These are phyloP conservation scores for Aythya baeri DNA, from an alignment of 2,113 vertebrate species.

Conservation along the genomic window DNA sequence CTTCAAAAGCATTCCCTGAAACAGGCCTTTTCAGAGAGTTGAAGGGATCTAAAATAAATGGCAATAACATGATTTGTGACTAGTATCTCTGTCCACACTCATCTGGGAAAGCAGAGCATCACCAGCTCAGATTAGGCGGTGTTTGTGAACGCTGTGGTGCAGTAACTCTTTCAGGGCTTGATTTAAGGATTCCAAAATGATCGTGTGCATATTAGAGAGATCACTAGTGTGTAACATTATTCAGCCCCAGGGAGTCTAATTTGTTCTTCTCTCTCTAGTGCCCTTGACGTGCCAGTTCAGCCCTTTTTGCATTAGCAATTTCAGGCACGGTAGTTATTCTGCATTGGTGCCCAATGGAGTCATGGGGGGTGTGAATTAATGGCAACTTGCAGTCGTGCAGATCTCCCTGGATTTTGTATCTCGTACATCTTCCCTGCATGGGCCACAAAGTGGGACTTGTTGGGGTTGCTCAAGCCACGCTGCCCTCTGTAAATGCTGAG, in stretches of 20 bases:
- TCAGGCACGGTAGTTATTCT: background rate
- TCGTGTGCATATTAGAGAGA: background rate
- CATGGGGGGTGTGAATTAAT: background rate
- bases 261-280: background rate
- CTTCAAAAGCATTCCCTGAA: background rate
- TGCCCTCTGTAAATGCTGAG: background rate
- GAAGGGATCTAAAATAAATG: background rate
- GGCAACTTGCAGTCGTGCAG: background rate
- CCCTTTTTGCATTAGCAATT: background rate
- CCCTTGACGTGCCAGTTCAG: background rate
- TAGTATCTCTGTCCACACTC: background rate
- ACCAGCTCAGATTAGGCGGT: background rate
- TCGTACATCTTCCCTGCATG: background rate
- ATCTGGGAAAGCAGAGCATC: background rate
- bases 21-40: background rate
- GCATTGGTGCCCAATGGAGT: background rate
- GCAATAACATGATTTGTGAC: background rate
- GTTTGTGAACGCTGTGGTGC: background rate
- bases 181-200: background rate
- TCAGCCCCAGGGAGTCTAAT: background rate
- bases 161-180: background rate
- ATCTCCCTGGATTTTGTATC: background rate
- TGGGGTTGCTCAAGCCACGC: background rate
- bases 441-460: background rate
- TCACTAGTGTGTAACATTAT: background rate